phyloP scores from a whole-genome alignment of 1,140 invertebrate genomes.

The Ridgeia piscesae region DNA sequence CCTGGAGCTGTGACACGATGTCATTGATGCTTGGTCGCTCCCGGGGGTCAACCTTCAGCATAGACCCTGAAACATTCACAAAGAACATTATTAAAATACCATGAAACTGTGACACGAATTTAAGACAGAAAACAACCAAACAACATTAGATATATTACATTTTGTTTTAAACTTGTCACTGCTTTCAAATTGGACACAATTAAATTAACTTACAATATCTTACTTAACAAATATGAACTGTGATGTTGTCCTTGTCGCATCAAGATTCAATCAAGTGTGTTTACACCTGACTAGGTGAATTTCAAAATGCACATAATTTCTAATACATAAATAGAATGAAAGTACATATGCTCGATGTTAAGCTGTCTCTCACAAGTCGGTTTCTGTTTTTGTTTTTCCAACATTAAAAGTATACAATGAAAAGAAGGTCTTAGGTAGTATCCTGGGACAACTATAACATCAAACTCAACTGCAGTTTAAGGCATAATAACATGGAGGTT shows the following conservation, averaged over 20 bases:
- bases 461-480: too few species aligned
- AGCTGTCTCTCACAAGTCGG: neutral
- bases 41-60: slow-evolving; percentile 77
- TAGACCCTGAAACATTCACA: slow-evolving; percentile 65
- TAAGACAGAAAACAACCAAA: neutral
- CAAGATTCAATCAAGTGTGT: neutral
- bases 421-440: neutral
- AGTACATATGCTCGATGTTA: neutral
- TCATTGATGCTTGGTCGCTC: slow-evolving; percentile 75
- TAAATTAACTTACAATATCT: neutral
- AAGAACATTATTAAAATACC: neutral
- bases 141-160: neutral
- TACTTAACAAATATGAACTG: slow-evolving; percentile 11
- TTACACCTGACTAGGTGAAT: neutral
- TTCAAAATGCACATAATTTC: neutral
- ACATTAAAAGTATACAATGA: neutral
- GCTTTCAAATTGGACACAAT: neutral
- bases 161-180: neutral
- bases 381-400: neutral
- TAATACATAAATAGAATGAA: neutral
- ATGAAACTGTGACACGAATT: neutral
- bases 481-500: neutral
- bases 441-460: too few species aligned
- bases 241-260: neutral
- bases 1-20: slow-evolving; percentile 80